phyloP scores from a whole-genome alignment of 2,797 vertebrate genomes.

The Rhynchonycteris naso region DNA sequence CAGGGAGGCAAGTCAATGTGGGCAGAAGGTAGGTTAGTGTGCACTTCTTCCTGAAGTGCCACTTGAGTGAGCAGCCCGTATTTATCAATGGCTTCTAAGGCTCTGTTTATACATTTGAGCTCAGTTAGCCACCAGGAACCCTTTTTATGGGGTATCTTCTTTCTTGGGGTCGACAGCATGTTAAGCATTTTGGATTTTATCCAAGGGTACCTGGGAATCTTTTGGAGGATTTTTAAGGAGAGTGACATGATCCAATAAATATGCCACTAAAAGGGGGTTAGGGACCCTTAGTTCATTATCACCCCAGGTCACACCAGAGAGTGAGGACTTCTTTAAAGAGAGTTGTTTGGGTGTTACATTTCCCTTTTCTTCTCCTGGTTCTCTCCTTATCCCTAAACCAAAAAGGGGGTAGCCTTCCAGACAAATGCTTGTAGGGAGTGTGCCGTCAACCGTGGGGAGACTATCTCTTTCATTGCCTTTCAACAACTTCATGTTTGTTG shows the following conservation, averaged over 20 bases:
- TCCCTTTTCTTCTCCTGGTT: not conserved
- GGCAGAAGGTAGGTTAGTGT: not conserved
- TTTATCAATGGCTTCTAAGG: not conserved
- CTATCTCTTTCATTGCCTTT: not conserved
- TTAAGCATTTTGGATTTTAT: not conserved
- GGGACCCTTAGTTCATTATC: not conserved
- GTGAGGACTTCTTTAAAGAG: not conserved
- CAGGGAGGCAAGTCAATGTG: too few species aligned
- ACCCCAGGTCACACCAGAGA: not conserved
- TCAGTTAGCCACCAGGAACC: too few species aligned
- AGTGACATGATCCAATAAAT: not conserved
- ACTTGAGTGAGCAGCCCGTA: not conserved
- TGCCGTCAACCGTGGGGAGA: not conserved
- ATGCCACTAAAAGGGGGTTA: too few species aligned
- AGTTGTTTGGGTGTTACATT: not conserved
- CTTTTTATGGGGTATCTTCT: not conserved
- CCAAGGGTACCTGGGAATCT: not conserved
- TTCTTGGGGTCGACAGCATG: not conserved
- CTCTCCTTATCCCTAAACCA: not conserved
- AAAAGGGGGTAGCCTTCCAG: not conserved
- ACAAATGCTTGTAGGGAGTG: not conserved
- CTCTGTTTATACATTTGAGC: not conserved
- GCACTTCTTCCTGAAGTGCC: not conserved
- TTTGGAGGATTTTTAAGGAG: not conserved
- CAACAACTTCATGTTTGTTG: not conserved